Base-by-base conservation (phyloP, 2,113 vertebrate species). In the Neofelis nebulosa region DNA sequence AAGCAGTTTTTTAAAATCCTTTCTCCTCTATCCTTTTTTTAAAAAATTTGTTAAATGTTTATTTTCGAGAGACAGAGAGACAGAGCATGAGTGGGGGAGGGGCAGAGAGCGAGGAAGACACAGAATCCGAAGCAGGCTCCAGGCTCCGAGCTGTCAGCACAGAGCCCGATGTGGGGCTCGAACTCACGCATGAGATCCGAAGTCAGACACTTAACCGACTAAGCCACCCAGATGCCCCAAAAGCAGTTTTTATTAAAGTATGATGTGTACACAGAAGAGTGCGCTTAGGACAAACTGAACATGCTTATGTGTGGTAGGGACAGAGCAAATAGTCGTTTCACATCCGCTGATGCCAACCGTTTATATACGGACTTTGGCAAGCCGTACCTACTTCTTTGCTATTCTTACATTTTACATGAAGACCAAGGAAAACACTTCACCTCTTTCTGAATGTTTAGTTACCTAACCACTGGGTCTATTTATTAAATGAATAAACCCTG, bases 401-500 rank as follows among this genome's bases (percentile, higher is more conserved):
- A 33, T 79, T 33, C 69, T 94, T 93, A 76, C 8, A 68, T 91
- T 97, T 96, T 86, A 95, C 84, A 21, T 89, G 68, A 83, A 86
- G 63, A 93, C 21, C 55, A 97, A 94, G 94, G 52, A 38, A 97
- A 96, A 97, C 12, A 25, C 55, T 81, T 74, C 80, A 33, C 50
- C 16, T 90, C 52, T 93, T 96, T 95, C 52, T 68, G 87, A 97
- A 86, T 55, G 74, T 45, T 86, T 86, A 65, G 41, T 95, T 94
- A 68, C 33, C 79, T 89, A 83, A 80, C 76, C 69, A 66, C 55
- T 69, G 86, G 68, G 36, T 89, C 33, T 91, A 9, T 90, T 95
- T 98, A 80, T 97, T 97, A 96, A 96, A 68, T 50, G 36, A 82
- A 92, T 38, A 96, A 92, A 45, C 16, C 41, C 36, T 63, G 38